A percentile compares a stretch with the other conserved stretches of the same genome.
Evolutionary conservation across 1,140 invertebrate genomes (phyloP).

Genomic region (Eurosta solidaginis): DNA sequence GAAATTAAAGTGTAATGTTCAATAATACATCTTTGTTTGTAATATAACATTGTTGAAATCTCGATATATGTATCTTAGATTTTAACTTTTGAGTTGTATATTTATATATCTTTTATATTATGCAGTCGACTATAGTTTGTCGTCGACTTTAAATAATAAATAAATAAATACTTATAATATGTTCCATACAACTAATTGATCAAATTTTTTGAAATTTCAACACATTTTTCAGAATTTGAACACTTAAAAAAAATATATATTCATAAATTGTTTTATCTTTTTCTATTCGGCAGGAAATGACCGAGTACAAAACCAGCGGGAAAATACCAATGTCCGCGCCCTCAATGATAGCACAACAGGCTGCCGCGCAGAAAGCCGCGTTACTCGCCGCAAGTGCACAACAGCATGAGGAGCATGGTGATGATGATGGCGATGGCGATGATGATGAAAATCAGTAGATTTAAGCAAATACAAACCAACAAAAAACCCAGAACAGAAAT

Average conservation of each 20-base stretch:
- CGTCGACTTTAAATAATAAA: too few species aligned
- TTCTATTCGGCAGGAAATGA: conserved; percentile 59
- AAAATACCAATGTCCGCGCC: conserved; percentile 59
- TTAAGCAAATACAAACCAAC: conserved; percentile 40
- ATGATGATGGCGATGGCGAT: conserved; percentile 57
- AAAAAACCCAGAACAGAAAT: not conserved
- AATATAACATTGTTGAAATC: too few species aligned
- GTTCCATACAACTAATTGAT: too few species aligned
- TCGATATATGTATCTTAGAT: too few species aligned
- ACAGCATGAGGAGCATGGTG: conserved; percentile 53
- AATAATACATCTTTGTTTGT: too few species aligned
- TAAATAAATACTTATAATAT: too few species aligned
- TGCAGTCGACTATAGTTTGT: too few species aligned
- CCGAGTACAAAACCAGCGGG: conserved; percentile 59
- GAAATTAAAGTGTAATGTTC: too few species aligned
- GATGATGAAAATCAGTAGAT: conserved; percentile 60
- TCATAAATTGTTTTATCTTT: conserved; percentile 30
- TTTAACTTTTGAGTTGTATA: too few species aligned
- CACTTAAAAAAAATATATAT: not conserved
- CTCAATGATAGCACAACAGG: conserved; percentile 55
- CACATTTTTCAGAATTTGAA: not conserved
- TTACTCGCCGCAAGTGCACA: conserved; percentile 57
- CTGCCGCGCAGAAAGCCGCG: conserved; percentile 54
- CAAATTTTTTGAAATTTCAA: too few species aligned
- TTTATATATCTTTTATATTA: too few species aligned